A percentile compares a stretch with the other conserved stretches of the same genome.
phyloP scores from a whole-genome alignment of 2,888 invertebrate species.

The Microctonus hyperodae region DNA sequence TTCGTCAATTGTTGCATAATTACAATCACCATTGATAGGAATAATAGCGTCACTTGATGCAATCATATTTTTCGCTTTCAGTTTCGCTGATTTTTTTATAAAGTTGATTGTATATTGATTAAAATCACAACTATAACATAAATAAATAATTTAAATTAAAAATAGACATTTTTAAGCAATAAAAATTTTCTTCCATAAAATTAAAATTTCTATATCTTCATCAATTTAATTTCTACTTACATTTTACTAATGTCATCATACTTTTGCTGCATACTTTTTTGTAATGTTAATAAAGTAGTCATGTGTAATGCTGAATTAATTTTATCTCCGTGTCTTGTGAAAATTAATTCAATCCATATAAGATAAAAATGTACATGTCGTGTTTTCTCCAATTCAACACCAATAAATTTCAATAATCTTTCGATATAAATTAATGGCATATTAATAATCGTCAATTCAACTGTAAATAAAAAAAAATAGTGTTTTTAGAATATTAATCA shows the following conservation, averaged over 20 bases:
- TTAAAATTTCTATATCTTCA: not conserved
- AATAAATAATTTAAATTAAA: conserved; percentile 25
- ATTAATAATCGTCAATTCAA: conserved; percentile 74
- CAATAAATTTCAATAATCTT: conserved; percentile 75
- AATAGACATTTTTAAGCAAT: not conserved
- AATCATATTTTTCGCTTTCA: conserved; percentile 50
- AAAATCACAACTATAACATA: conserved; percentile 80
- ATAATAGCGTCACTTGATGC: conserved; percentile 31
- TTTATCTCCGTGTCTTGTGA: conserved; percentile 72
- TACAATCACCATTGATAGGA: conserved; percentile 52
- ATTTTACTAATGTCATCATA: conserved; percentile 84
- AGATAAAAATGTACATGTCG: conserved; percentile 90
- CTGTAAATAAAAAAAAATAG: conserved; percentile 66
- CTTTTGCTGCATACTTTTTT: conserved; percentile 80
- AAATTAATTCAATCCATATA: conserved; percentile 76
- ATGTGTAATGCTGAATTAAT: conserved; percentile 68
- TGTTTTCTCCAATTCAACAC: conserved; percentile 77
- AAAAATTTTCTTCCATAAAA: not conserved
- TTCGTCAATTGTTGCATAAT: conserved; percentile 52
- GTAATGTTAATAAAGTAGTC: conserved; percentile 75
- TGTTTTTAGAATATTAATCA: conserved; percentile 16
- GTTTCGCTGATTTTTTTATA: conserved; percentile 67
- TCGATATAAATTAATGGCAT: conserved; percentile 80
- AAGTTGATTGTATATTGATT: conserved; percentile 85
- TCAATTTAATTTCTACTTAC: conserved; percentile 69